These are phyloP conservation scores for Melinaea marsaeus DNA, from an alignment of 2,888 invertebrate genomes.

Conservation along the genomic window DNA sequence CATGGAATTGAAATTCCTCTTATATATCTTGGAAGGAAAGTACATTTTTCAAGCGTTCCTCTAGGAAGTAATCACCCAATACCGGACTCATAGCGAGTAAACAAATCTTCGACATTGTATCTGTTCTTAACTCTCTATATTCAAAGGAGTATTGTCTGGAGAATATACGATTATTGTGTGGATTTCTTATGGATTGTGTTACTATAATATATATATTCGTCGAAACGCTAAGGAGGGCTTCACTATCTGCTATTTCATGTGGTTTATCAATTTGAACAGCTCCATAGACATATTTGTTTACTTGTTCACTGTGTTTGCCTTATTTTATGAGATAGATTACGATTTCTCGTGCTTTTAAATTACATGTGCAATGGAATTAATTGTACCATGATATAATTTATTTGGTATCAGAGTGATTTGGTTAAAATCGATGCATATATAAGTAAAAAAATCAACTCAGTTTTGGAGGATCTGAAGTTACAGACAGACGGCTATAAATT, in stretches of 20 bases:
- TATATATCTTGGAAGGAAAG: constrained; percentile 52
- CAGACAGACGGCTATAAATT: constrained; percentile 56
- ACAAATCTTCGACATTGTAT: constrained; percentile 76
- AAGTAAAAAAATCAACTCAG: constrained; percentile 34
- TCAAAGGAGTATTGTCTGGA: constrained; percentile 76
- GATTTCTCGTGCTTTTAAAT: constrained; percentile 32
- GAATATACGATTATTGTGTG: constrained; percentile 74
- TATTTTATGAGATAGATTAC: constrained; percentile 51
- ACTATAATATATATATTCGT: constrained; percentile 71
- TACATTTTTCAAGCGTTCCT: constrained; percentile 51
- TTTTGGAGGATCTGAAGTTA: constrained; percentile 38
- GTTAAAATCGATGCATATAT: background rate
- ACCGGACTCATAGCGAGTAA: constrained; percentile 64
- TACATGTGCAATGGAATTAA: constrained; percentile 25
- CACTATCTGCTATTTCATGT: constrained; percentile 68
- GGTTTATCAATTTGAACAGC: constrained; percentile 68
- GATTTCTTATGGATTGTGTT: constrained; percentile 73
- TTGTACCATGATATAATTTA: constrained; percentile 16
- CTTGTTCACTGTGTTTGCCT: constrained; percentile 53
- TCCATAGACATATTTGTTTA: constrained; percentile 64
- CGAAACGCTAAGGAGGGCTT: constrained; percentile 59
- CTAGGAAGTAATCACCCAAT: constrained; percentile 60
- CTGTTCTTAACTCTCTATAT: constrained; percentile 73
- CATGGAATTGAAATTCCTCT: constrained; percentile 46
- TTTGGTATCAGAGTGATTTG: background rate